Conservation (phyloP, 1,140 invertebrate species). For the Lepidostoma basale region DNA sequence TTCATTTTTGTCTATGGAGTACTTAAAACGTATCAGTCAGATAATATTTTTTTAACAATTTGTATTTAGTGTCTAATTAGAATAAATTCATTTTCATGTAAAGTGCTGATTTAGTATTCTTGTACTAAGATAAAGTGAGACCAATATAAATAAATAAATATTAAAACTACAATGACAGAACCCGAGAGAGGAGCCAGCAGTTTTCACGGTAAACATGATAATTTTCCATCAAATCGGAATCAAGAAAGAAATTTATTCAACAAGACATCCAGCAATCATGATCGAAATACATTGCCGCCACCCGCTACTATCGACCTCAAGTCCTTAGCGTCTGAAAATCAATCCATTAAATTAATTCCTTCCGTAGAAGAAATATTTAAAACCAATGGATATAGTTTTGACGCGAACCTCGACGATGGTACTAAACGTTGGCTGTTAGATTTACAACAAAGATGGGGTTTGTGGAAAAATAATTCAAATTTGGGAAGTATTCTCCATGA, state of each 20-base stretch:
- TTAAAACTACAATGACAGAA: slow-evolving; percentile 1
- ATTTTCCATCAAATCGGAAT: background rate
- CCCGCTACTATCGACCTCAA: slow-evolving; percentile 30
- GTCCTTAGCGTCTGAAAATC: slow-evolving; percentile 30
- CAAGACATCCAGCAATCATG: background rate
- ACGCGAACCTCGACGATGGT: slow-evolving; percentile 19
- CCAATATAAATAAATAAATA: too few species aligned
- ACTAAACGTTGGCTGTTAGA: slow-evolving; percentile 20
- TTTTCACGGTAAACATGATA: slow-evolving; percentile 2
- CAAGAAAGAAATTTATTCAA: background rate
- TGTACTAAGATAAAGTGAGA: too few species aligned
- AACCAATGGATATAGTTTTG: slow-evolving; percentile 26
- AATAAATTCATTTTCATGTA: too few species aligned
- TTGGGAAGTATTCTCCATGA: slow-evolving; percentile 55
- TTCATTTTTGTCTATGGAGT: too few species aligned
- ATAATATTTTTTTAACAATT: too few species aligned
- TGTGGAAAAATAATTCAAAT: slow-evolving; percentile 61
- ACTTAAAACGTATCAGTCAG: too few species aligned
- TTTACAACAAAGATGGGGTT: slow-evolving; percentile 28
- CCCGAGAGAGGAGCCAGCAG: background rate
- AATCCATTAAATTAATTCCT: slow-evolving; percentile 33
- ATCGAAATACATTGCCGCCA: slow-evolving; percentile 3
- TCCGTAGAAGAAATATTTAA: slow-evolving; percentile 33
- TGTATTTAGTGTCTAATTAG: too few species aligned
- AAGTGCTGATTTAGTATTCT: too few species aligned